Conservation (phyloP, 2,888 invertebrate species). For the Trichopria drosophilae region DNA sequence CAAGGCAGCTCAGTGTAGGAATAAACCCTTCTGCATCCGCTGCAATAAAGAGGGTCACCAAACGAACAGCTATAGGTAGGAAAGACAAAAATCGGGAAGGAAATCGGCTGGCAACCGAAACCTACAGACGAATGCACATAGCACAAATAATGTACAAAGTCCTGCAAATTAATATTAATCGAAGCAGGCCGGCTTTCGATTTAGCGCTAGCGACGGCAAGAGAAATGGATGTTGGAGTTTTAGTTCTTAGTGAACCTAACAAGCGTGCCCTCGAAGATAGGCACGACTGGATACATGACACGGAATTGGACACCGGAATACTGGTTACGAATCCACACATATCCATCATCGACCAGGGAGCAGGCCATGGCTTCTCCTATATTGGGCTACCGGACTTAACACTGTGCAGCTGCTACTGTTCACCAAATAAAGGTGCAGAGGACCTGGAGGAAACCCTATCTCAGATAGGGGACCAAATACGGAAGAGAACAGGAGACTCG, state of each 20-base stretch:
- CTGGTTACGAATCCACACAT: background rate
- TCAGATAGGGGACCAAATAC: background rate
- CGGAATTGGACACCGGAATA: too few relatives aligned
- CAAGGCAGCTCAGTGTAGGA: too few relatives aligned
- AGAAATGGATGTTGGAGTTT: constrained; percentile 10
- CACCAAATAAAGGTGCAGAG: too few relatives aligned
- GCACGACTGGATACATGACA: background rate
- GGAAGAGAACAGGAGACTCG: constrained; percentile 1
- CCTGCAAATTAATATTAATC: background rate
- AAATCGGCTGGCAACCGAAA: too few relatives aligned
- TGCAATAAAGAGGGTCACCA: too few relatives aligned
- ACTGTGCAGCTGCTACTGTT: background rate
- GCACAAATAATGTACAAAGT: too few relatives aligned
- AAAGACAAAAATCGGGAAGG: too few relatives aligned
- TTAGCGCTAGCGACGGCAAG: background rate
- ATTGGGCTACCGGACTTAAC: background rate
- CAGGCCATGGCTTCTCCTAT: background rate
- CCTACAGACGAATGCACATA: too few relatives aligned
- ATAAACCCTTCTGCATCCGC: too few relatives aligned
- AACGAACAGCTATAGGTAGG: too few relatives aligned
- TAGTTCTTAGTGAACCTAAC: constrained; percentile 14
- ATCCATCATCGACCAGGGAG: background rate
- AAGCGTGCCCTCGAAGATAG: too few relatives aligned
- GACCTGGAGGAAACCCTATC: background rate
- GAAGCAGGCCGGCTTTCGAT: background rate